Evolutionary conservation across 2,113 vertebrate genomes (phyloP), one percentile per base, ranked within the genome.

Genomic region (Lophotis ruficrista): DNA sequence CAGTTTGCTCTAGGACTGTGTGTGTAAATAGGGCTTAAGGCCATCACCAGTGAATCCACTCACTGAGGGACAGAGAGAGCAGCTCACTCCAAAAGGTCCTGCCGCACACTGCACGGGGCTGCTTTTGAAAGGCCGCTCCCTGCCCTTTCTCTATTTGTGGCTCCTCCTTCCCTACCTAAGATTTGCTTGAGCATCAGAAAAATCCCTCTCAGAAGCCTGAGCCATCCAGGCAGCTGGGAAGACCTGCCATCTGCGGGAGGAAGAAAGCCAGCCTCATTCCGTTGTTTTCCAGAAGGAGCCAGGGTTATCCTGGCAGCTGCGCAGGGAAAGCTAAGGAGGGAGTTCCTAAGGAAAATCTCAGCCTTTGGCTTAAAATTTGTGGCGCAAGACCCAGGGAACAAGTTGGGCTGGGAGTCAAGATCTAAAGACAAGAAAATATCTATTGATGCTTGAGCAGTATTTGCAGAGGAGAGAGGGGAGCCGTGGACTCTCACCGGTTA

Each of bases 31-130:
- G 19, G 9, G 13, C 28, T 56, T 69, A 72, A 72, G 53, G 12
- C 15, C 25, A 37, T 31, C 15, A n/a, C 4, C 47, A 64, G 18
- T 38, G 61, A 94, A 61, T 56, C 28, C 4, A 10, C 43, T 78
- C 4, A 1, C 27, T 65, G 61, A 33, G 27, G 41, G 37, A 66
- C 25, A 56, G 54, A 2, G 4, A 60, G 28, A 60, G 11, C 10
- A 6, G 30, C 21, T 62, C 16, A 48, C 8, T 18, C 28, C 4
- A 1, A 68, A 48, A 66, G 18, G 15, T 10, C 12, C 14, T 1
- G 1, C n/a, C 4, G 2, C 4, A 2, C 6, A 12, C 7, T 43
- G 30, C 19, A 33, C 1, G 5, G 20, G 5, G 17, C 28, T 81
- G 50, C 33, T 65, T 76, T 38, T 41, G 54, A 56, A 71, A 38